These are phyloP conservation scores for Cantharis rufa DNA, from an alignment of 2,888 invertebrate genomes.

Conservation along the genomic window DNA sequence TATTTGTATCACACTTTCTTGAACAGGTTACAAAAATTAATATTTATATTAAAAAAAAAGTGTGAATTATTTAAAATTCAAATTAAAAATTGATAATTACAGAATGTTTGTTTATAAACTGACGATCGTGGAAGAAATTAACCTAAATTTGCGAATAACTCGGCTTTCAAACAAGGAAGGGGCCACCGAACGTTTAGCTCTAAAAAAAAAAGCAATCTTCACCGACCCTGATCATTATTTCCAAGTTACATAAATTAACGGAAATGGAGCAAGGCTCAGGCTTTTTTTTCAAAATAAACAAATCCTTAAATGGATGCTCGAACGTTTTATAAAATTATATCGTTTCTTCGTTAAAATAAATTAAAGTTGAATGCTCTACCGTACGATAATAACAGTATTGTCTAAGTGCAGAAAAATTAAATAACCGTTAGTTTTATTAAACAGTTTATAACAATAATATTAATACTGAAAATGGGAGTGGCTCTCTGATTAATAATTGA, in stretches of 20 bases:
- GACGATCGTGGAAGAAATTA: not conserved
- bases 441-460: not conserved
- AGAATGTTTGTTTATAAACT: not conserved
- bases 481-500: slow-evolving; percentile 5
- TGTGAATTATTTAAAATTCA: not conserved
- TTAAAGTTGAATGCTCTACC: not conserved
- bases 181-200: not conserved
- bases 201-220: not conserved
- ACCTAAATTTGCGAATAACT: not conserved
- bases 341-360: not conserved
- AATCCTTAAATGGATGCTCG: not conserved
- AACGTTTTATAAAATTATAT: no score
- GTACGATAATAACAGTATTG: not conserved
- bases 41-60: not conserved
- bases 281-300: not conserved
- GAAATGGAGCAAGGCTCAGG: not conserved
- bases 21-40: not conserved
- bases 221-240: not conserved
- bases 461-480: not conserved
- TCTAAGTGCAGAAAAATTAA: not conserved
- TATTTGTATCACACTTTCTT: not conserved
- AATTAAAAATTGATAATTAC: not conserved
- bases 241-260: not conserved
- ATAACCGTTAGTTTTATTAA: not conserved
- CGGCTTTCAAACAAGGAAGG: not conserved